Conservation (phyloP, 2,797 vertebrate species). For the Dromococcyx pavoninus region DNA sequence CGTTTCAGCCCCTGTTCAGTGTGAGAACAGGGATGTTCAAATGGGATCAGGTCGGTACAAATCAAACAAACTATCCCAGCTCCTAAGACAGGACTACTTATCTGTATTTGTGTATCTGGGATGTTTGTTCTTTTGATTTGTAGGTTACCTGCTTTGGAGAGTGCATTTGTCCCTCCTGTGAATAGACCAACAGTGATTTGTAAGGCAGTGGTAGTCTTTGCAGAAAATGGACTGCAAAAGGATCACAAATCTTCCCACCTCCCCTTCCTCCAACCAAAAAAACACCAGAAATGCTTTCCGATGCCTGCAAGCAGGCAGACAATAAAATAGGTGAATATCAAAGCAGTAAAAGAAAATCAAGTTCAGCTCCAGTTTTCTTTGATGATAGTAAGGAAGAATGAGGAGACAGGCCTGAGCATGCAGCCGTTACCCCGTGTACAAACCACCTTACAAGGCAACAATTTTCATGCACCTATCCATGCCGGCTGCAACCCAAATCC, state of each 20-base stretch:
- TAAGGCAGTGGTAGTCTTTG: not conserved
- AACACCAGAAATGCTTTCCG: not conserved
- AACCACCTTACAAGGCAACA: not conserved
- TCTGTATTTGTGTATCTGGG: not conserved
- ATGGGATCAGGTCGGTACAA: constrained; percentile 43
- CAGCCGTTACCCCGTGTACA: not conserved
- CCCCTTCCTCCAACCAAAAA: not conserved
- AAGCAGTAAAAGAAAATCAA: not conserved
- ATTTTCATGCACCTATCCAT: not conserved
- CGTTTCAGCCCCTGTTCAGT: constrained; percentile 53
- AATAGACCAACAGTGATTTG: not conserved
- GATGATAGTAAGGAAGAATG: not conserved
- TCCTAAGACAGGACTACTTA: not conserved
- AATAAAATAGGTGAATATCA: not conserved
- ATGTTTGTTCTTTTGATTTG: not conserved
- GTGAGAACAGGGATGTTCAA: constrained; percentile 63
- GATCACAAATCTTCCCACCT: not conserved
- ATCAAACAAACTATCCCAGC: constrained; percentile 21
- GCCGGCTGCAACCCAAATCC: not conserved
- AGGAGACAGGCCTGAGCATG: not conserved
- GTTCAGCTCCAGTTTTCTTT: not conserved
- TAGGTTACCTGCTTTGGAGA: not conserved
- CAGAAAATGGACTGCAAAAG: not conserved
- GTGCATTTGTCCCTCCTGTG: not conserved
- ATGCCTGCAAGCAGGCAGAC: not conserved